These are phyloP conservation scores for Garra rufa DNA, from an alignment of 2,113 vertebrate species.

Conservation along the genomic window DNA sequence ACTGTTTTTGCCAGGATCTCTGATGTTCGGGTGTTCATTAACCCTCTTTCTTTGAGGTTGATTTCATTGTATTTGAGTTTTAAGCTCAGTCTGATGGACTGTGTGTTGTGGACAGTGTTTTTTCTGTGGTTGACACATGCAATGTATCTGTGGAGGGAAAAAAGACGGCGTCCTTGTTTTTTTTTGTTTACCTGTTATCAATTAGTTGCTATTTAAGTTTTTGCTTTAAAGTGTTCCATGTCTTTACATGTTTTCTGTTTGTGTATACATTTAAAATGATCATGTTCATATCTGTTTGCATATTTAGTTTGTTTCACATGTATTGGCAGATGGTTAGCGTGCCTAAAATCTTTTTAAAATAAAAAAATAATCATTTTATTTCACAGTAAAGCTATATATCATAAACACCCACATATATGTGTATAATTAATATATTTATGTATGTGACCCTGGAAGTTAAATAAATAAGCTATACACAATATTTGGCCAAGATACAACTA, in stretches of 20 bases:
- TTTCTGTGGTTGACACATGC: not conserved
- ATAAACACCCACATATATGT: not conserved
- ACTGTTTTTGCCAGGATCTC: not conserved
- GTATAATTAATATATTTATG: not conserved
- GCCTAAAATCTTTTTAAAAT: not conserved
- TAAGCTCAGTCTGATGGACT: not conserved
- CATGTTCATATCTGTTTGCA: constrained; percentile 5
- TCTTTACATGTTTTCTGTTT: constrained; percentile 2
- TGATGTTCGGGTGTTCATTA: not conserved
- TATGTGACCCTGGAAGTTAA: no score
- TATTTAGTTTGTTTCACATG: not conserved
- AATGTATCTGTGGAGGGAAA: not conserved
- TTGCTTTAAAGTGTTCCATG: not conserved
- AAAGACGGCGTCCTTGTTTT: not conserved
- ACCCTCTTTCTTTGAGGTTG: not conserved
- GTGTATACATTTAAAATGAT: constrained; percentile 4
- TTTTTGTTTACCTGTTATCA: not conserved
- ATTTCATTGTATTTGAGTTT: not conserved
- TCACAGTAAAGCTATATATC: not conserved
- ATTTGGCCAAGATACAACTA: no score
- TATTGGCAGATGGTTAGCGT: not conserved
- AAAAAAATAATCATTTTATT: not conserved
- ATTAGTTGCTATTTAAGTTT: not conserved
- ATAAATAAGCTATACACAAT: no score
- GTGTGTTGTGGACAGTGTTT: not conserved